phyloP scores from a whole-genome alignment of 2,888 invertebrate species.

The Neoascia interrupta region DNA sequence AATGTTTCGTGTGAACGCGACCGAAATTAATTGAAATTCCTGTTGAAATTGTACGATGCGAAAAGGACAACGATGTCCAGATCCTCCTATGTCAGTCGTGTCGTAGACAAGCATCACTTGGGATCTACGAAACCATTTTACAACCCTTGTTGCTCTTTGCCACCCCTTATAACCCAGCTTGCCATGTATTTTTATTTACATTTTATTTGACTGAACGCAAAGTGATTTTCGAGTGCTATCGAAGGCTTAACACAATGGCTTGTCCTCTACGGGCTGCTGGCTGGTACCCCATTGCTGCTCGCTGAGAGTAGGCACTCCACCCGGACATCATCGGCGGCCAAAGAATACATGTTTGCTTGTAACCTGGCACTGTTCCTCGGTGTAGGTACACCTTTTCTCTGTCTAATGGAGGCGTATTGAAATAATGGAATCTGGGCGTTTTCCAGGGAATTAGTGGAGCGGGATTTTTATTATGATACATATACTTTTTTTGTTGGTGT shows the following conservation, averaged over 20 bases:
- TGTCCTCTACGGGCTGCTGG: slow-evolving; percentile 18
- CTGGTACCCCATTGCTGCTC: no score
- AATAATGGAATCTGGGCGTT: slow-evolving; percentile 36
- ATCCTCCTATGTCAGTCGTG: neutral
- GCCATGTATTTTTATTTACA: slow-evolving; percentile 23
- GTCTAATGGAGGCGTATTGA: neutral
- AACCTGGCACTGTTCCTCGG: neutral
- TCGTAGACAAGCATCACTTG: slow-evolving; percentile 29
- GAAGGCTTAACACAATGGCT: slow-evolving; percentile 26
- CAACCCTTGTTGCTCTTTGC: no score
- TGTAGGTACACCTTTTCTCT: slow-evolving; percentile 17
- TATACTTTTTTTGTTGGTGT: no score
- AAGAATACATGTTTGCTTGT: neutral
- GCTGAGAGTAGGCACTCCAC: slow-evolving; percentile 17
- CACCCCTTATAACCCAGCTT: no score
- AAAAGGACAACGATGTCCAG: slow-evolving; percentile 34
- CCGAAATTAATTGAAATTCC: slow-evolving; percentile 43
- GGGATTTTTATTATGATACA: neutral
- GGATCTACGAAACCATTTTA: slow-evolving; percentile 38
- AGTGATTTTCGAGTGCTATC: slow-evolving; percentile 51
- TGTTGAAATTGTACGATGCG: slow-evolving; percentile 1
- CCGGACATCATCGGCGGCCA: neutral
- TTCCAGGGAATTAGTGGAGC: slow-evolving; percentile 5
- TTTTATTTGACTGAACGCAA: slow-evolving; percentile 37
- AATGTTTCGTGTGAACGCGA: slow-evolving; percentile 32